Percentiles rank a stretch among this genome's conserved stretches.
These are phyloP conservation scores for Prenolepis imparis DNA, from an alignment of 2,888 invertebrate species.

Conservation along the genomic window DNA sequence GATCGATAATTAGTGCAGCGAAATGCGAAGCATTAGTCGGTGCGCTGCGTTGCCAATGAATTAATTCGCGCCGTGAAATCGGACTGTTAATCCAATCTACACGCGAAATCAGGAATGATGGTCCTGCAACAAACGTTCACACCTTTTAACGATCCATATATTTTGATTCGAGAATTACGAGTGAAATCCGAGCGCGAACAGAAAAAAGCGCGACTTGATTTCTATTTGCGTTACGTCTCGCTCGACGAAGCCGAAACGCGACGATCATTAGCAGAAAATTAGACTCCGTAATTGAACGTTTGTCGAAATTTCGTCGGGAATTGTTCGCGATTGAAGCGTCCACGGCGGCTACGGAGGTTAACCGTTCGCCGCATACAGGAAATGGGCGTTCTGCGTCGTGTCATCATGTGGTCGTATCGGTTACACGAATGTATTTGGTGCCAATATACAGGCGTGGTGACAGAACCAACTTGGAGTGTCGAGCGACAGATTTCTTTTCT, in stretches of 20 bases:
- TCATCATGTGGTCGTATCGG: constrained; percentile 71
- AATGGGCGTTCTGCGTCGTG: constrained; percentile 75
- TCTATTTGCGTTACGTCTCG: constrained; percentile 31
- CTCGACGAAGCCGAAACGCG: constrained; percentile 12
- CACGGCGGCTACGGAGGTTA: constrained; percentile 68
- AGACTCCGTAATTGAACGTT: constrained; percentile 49
- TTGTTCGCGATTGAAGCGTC: constrained; percentile 61
- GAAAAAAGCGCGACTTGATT: constrained; percentile 26
- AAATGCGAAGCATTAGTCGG: constrained; percentile 39
- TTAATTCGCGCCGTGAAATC: constrained; percentile 48
- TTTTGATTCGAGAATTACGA: constrained; percentile 46
- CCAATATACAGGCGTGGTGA: constrained; percentile 37
- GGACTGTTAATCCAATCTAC: constrained; percentile 52
- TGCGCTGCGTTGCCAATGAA: constrained; percentile 49
- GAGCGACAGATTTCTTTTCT: constrained; percentile 32
- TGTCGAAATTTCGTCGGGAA: constrained; percentile 57
- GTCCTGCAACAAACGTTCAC: constrained; percentile 29
- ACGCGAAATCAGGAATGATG: constrained; percentile 50
- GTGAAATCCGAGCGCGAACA: neutral
- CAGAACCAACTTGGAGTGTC: constrained; percentile 35
- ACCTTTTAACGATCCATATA: constrained; percentile 48
- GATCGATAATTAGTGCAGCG: constrained; percentile 54
- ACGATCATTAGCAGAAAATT: constrained; percentile 52
- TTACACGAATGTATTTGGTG: constrained; percentile 64
- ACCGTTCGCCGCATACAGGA: constrained; percentile 70